Evolutionary conservation across 2,113 vertebrate species (phyloP), one percentile per base, ranked within the genome.

Genomic region (Apteryx mantelli): DNA sequence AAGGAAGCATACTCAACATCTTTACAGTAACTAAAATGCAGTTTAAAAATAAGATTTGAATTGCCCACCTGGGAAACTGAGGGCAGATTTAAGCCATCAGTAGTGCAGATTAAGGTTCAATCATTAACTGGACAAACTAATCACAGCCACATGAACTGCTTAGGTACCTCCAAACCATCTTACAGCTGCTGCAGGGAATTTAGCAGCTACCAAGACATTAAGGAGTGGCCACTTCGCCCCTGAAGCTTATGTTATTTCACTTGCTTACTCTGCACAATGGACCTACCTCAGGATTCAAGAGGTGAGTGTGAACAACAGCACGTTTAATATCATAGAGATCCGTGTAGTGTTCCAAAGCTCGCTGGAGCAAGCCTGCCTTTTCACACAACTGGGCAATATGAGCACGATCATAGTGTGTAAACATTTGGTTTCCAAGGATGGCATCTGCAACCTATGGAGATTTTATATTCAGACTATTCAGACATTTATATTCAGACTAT

Each of bases 401-500:
- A 74, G 98, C 97, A 46, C 98, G 98, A 90, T 99, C 99, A 6
- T 99, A 99, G 95, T 99, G 99, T 2, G 99, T 99, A 97, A 99
- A 99, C 99, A 99, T 99, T 94, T 99, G 99, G 96, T 99, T 99
- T 89, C 99, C 99, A 13, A 99, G 98, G 94, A 99, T 99, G 19
- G 99, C 99, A 95, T 99, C 99, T 94, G 99, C 99, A 82, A 99
- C 99, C 99, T 99, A 81, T 50, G 56, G 91, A 96, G 50, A n/a
- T 82, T 7, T 87, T 40, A 65, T 36, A 82, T 64, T 92, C 80
- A 96, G 76, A 81, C 38, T 44, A 50, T 61, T 79, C 36, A 38
- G 36, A 95, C 16, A 88, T 61, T 87, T 40, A 65, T 36, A 82
- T 64, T 92, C 80, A 96, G 76, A 81, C n/a, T 44, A 50, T 61